These are phyloP conservation scores for Bellardia bayeri DNA, from an alignment of 2,888 invertebrate genomes.

Conservation along the genomic window DNA sequence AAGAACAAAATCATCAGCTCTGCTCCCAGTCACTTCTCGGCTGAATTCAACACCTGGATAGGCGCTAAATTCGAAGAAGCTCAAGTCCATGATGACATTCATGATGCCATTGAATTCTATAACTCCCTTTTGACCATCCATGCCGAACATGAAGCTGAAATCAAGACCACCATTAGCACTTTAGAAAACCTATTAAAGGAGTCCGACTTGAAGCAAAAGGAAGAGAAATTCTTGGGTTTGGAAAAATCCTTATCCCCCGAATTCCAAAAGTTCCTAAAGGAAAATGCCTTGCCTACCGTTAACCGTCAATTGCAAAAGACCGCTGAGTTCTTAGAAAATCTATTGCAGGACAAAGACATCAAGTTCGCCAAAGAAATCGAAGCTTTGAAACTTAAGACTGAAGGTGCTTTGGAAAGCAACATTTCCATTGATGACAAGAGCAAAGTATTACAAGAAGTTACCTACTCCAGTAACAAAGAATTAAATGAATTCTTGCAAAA, in stretches of 20 bases:
- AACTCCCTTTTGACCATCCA: conserved; percentile 68
- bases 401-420: conserved; percentile 73
- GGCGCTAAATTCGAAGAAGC: conserved; percentile 74
- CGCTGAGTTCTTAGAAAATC: conserved; percentile 76
- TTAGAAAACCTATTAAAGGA: conserved; percentile 75
- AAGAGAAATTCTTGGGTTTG: conserved; percentile 74
- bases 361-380: conserved; percentile 75
- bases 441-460: conserved; percentile 75
- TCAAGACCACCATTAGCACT: conserved; percentile 74
- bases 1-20: conserved; percentile 76
- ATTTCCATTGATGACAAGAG: conserved; percentile 77
- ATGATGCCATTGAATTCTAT: conserved; percentile 76
- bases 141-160: conserved; percentile 74
- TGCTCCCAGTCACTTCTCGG: conserved; percentile 74
- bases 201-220: conserved; percentile 75
- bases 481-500: conserved; percentile 76
- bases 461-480: conserved; percentile 75
- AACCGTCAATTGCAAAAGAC: conserved; percentile 76
- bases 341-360: conserved; percentile 74
- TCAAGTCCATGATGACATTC: conserved; percentile 76
- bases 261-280: conserved; percentile 76
- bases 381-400: conserved; percentile 75
- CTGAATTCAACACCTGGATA: conserved; percentile 77
- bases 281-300: conserved; percentile 75
- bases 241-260: conserved; percentile 75